Evolutionary conservation across 2,797 vertebrate species (phyloP), one percentile per base, ranked within the genome.

Genomic region (Dallia pectoralis): DNA sequence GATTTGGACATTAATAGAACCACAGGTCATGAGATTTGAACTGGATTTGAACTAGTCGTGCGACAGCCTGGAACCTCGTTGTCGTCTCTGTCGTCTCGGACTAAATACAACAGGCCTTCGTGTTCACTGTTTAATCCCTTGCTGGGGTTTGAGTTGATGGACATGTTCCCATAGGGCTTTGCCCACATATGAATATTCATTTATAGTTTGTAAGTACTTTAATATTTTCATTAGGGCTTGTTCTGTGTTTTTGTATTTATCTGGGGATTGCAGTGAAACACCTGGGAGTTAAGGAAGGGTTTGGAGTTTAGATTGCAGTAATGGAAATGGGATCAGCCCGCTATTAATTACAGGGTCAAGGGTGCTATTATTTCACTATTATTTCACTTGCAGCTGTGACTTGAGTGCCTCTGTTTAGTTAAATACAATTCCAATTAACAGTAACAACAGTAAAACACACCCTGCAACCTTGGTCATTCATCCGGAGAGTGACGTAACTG

Each of bases 181-280:
- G 73, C 82, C 79, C 75, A 76, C 75, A 78, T 84, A 87, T 89
- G 80, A 85, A 84, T 88, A 81, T 88, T 86, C 83, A 89, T 91
- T 88, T 81, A 77, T 77, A 77, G 70, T 87, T 86, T 87, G 80
- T 84, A 87, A 87, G 83, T 91, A 86, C 82, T 75, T 85, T 72
- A 79, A 81, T 81, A 77, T 87, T 87, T 89, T 85, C 83, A 88
- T 88, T 85, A 87, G 81, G 56, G 72, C 70, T 59, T 74, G 76
- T 84, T 81, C 76, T 77, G 33, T 79, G 73, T 76, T 78, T 62
- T 74, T 82, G 62, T 53, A 74, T 81, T 76, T 79, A 83, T 63
- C 73, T 75, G 78, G 86, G 86, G 84, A 87, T 81, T 84, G 73
- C 76, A 78, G 29, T 33, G 62, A 68, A 87, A 79, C 82, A 89